Evolutionary conservation across 2,888 invertebrate genomes (phyloP).

Genomic region (Drosophila histrio): DNA sequence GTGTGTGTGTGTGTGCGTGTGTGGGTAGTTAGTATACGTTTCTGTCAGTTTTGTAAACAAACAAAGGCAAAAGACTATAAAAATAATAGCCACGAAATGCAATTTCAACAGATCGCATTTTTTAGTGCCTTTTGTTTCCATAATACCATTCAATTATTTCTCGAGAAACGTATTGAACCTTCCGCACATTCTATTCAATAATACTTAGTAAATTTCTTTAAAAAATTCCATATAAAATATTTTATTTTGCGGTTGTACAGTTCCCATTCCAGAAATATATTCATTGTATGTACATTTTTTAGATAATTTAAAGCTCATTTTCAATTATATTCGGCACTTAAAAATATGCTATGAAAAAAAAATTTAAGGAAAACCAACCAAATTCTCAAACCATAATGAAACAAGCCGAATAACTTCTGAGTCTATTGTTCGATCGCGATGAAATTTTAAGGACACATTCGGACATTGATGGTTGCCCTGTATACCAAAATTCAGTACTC

Average conservation of each 20-base stretch:
- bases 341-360: background rate
- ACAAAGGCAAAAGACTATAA: slow-evolving; percentile 36
- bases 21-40: background rate
- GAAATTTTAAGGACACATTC: no score
- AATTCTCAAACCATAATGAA: no score
- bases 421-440: no score
- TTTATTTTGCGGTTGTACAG: background rate
- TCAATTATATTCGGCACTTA: background rate
- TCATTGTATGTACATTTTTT: background rate
- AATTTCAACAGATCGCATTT: slow-evolving; percentile 23
- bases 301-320: background rate
- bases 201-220: background rate
- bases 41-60: slow-evolving; percentile 68
- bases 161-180: background rate
- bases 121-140: slow-evolving; percentile 19
- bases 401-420: no score
- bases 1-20: background rate
- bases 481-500: no score
- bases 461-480: no score
- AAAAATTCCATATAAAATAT: background rate
- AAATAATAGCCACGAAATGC: slow-evolving; percentile 29
- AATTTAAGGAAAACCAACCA: no score
- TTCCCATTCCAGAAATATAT: background rate
- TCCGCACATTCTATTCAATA: background rate
- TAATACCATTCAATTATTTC: background rate